Evolutionary conservation across 2,113 vertebrate genomes (phyloP).

Genomic region (Boulengeromyrus knoepffleri): DNA sequence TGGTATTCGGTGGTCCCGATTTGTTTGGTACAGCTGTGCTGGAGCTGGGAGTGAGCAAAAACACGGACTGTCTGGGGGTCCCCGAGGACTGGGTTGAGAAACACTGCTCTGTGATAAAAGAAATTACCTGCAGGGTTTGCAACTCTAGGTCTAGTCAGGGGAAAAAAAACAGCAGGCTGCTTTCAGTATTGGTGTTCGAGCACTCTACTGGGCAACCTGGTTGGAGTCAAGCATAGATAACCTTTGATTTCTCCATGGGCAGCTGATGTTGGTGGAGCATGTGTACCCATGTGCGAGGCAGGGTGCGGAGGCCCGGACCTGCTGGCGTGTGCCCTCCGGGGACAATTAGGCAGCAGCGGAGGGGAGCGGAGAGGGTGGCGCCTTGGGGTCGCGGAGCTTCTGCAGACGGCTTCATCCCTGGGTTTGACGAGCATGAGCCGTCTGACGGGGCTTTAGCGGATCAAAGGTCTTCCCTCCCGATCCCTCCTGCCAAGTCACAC

Average conservation of each 20-base stretch:
- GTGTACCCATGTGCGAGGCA: conserved; percentile 6
- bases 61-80: background rate
- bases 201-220: background rate
- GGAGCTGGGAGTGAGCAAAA: background rate
- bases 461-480: conserved; percentile 30
- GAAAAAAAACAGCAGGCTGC: background rate
- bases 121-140: background rate
- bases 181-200: background rate
- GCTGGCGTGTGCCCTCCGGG: conserved; percentile 11
- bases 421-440: conserved; percentile 2
- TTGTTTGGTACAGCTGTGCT: background rate
- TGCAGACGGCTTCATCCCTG: conserved; percentile 24
- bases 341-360: background rate
- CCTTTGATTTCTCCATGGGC: background rate
- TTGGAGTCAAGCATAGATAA: background rate
- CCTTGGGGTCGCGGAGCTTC: background rate
- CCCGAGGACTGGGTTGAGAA: background rate
- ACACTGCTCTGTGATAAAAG: background rate
- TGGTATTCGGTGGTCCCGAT: background rate
- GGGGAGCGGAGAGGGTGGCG: background rate
- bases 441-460: conserved; percentile 29
- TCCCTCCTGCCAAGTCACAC: conserved; percentile 19
- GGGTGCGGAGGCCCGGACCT: conserved; percentile 17
- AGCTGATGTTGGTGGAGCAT: background rate
- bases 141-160: background rate